phyloP scores from a whole-genome alignment of 2,888 invertebrate genomes.

The Napeogenes inachia region DNA sequence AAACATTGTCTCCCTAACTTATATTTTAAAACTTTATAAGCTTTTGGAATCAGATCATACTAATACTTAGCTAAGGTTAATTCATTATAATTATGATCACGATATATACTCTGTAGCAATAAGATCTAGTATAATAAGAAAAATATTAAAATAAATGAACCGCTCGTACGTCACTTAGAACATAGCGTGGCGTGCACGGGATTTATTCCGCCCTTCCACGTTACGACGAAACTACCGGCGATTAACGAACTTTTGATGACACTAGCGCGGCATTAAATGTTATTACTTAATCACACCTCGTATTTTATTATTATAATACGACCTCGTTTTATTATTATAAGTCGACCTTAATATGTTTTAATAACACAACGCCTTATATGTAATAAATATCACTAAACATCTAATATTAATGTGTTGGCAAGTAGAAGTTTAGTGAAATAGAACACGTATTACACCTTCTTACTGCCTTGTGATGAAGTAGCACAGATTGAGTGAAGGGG shows the following conservation, averaged over 20 bases:
- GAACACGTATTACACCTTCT: background rate
- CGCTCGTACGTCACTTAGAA: background rate
- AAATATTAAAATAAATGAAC: background rate
- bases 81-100: too few species aligned
- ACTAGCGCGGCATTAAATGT: background rate
- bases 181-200: background rate
- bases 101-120: background rate
- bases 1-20: too few species aligned
- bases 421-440: background rate
- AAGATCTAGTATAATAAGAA: background rate
- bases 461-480: slow-evolving; percentile 4
- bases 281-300: slow-evolving; percentile 7
- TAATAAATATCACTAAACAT: background rate
- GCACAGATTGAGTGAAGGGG: background rate
- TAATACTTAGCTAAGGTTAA: too few species aligned
- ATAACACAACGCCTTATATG: background rate
- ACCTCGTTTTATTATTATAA: background rate
- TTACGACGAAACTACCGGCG: background rate
- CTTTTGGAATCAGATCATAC: too few species aligned
- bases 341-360: background rate
- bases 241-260: slow-evolving; percentile 1
- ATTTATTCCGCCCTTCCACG: too few species aligned
- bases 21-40: too few species aligned
- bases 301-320: slow-evolving; percentile 1
- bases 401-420: background rate